Base-by-base conservation (phyloP, 2,797 vertebrate genomes). In the Salmo trutta region DNA sequence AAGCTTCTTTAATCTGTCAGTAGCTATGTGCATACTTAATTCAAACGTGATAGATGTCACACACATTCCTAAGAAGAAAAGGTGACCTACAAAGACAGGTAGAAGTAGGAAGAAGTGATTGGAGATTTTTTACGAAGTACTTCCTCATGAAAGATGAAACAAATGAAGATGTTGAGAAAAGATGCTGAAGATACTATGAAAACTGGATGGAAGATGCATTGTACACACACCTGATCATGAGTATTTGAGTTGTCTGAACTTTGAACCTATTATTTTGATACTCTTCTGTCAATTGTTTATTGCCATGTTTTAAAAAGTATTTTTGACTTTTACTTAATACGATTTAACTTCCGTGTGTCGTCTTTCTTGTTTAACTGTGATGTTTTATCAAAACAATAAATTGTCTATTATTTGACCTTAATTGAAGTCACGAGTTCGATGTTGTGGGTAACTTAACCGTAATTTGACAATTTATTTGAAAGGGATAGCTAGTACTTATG, bases 341-440 rank as follows among this genome's bases (percentile, higher is more conserved):
- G 7, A 19, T 19, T 17, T 68, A 33, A 31, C 27, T 33, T 33
- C 15, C 2, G 12, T 67, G 65, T 67, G 65, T 67, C 29, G 24
- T 67, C 14, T 66, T 64, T 54, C 8, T 17, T 29, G 65, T 67
- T 67, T 17, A 33, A 31, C 27, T 67, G 65, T 67, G 24, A 36
- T 31, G 59, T 64, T 68, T 68, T 68, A 31, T 68, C 31, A 31
- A 59, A 59, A 27, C 29, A 68, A 68, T 68, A 68, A 68, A 68
- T 68, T 33, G 29, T 68, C 16, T 68, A 10, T 68, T 33, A 68
- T 31, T 36, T 33, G 31, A 33, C 29, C 15, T 17, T 68, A 15
- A 17, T 19, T 68, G 66, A 68, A 68, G 27, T 68, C 27, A 17
- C 19, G 16, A 31, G 27, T 17, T 68, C 1, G 3, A 6, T 68